phyloP scores from a whole-genome alignment of 2,888 invertebrate genomes.

The Leptinotarsa juncta region DNA sequence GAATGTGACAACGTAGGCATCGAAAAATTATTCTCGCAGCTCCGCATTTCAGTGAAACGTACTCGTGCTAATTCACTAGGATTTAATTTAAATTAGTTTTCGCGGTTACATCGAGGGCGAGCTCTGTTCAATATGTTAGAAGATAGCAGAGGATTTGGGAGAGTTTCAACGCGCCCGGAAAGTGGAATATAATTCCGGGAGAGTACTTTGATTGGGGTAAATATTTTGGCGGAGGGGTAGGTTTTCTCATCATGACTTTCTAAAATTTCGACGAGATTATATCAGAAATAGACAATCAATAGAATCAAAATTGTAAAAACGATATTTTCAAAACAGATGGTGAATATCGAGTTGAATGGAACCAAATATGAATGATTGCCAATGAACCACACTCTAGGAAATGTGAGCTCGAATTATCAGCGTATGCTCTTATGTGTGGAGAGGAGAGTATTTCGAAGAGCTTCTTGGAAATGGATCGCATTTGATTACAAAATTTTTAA shows the following conservation, averaged over 20 bases:
- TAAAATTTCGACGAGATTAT: too few relatives aligned
- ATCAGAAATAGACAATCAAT: too few relatives aligned
- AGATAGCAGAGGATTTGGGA: constrained; percentile 49
- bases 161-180: constrained; percentile 46
- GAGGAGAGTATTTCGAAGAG: too few relatives aligned
- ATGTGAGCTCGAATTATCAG: too few relatives aligned
- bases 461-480: too few relatives aligned
- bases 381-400: too few relatives aligned
- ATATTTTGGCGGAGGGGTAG: neutral
- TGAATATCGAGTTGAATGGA: too few relatives aligned
- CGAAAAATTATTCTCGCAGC: constrained; percentile 11
- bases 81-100: constrained; percentile 82
- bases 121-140: constrained; percentile 59
- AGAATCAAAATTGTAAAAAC: too few relatives aligned
- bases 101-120: constrained; percentile 62
- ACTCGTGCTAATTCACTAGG: constrained; percentile 76
- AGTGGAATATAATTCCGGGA: constrained; percentile 39
- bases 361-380: too few relatives aligned
- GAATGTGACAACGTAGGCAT: neutral
- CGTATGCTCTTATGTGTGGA: too few relatives aligned
- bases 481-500: too few relatives aligned
- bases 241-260: neutral
- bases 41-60: constrained; percentile 16
- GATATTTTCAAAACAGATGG: too few relatives aligned
- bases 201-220: constrained; percentile 7